Conservation (phyloP, 2,888 invertebrate species). For the Eupithecia dodoneata region DNA sequence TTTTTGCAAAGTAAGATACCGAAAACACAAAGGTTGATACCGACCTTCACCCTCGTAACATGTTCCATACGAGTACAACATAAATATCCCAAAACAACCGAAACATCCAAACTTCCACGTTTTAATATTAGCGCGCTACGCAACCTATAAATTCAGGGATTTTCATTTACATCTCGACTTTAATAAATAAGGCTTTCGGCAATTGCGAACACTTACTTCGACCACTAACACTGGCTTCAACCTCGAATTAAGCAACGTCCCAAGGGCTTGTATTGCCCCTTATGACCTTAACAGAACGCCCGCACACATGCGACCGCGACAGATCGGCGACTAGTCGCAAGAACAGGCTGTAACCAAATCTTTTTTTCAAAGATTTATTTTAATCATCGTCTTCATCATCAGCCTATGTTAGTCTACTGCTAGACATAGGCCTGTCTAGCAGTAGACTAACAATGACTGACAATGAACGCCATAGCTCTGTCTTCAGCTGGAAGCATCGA, state of each 20-base stretch:
- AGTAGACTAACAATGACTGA: no score
- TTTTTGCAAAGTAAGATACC: background rate
- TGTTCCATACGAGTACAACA: background rate
- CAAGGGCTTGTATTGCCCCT: slow-evolving; percentile 33
- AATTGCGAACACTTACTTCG: slow-evolving; percentile 45
- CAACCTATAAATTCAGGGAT: slow-evolving; percentile 10
- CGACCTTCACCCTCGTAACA: slow-evolving; percentile 3
- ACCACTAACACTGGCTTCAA: slow-evolving; percentile 49
- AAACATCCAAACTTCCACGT: background rate
- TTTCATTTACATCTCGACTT: slow-evolving; percentile 25
- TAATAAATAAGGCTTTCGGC: slow-evolving; percentile 30
- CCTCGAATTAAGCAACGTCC: slow-evolving; percentile 51
- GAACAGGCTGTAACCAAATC: background rate
- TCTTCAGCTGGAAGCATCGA: no score
- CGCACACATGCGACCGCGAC: slow-evolving; percentile 3
- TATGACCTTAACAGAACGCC: slow-evolving; percentile 26
- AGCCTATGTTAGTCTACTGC: no score
- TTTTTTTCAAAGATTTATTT: background rate
- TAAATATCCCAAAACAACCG: slow-evolving; percentile 1
- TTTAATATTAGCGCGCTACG: slow-evolving; percentile 9
- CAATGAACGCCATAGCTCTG: no score
- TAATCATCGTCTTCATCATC: no score
- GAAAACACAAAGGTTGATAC: background rate
- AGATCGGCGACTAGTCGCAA: background rate
- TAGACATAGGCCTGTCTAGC: no score